Percentiles rank a stretch among this genome's conserved stretches.
Evolutionary conservation across 1,140 invertebrate species (phyloP).

Genomic region (Muscidifurax raptorellus): DNA sequence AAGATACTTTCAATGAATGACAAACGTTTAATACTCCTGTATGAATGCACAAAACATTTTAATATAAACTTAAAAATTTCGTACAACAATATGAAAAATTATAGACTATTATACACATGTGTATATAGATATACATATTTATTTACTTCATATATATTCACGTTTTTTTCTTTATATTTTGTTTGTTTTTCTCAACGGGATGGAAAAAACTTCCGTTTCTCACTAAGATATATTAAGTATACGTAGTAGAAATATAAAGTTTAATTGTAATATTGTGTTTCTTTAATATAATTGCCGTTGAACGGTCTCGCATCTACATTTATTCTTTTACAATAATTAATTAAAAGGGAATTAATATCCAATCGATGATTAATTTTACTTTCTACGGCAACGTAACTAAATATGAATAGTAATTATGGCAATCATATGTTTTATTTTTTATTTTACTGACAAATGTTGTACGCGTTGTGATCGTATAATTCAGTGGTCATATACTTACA

Average conservation of each 20-base stretch:
- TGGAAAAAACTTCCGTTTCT: slow-evolving; percentile 79
- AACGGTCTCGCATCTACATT: slow-evolving; percentile 15
- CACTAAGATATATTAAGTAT: slow-evolving; percentile 74
- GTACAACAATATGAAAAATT: slow-evolving; percentile 88
- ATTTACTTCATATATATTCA: slow-evolving; percentile 38
- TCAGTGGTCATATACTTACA: background rate
- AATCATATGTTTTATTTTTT: background rate
- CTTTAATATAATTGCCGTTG: slow-evolving; percentile 5
- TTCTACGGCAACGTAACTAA: slow-evolving; percentile 19
- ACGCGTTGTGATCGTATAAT: background rate
- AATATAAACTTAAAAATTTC: slow-evolving; percentile 89
- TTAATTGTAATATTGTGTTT: slow-evolving; percentile 35
- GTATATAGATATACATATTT: slow-evolving; percentile 60
- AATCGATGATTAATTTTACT: slow-evolving; percentile 29
- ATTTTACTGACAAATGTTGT: background rate
- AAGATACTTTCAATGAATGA: background rate
- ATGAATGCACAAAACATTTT: slow-evolving; percentile 85
- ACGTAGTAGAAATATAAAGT: slow-evolving; percentile 49
- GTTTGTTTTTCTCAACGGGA: slow-evolving; percentile 72
- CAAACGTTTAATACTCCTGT: slow-evolving; percentile 54
- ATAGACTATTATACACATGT: slow-evolving; percentile 82
- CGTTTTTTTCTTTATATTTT: slow-evolving; percentile 53
- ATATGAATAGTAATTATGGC: slow-evolving; percentile 13
- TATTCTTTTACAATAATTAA: slow-evolving; percentile 20
- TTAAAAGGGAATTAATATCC: background rate